These are phyloP conservation scores for Eupithecia exiguata DNA, from an alignment of 2,888 invertebrate genomes.

Conservation along the genomic window DNA sequence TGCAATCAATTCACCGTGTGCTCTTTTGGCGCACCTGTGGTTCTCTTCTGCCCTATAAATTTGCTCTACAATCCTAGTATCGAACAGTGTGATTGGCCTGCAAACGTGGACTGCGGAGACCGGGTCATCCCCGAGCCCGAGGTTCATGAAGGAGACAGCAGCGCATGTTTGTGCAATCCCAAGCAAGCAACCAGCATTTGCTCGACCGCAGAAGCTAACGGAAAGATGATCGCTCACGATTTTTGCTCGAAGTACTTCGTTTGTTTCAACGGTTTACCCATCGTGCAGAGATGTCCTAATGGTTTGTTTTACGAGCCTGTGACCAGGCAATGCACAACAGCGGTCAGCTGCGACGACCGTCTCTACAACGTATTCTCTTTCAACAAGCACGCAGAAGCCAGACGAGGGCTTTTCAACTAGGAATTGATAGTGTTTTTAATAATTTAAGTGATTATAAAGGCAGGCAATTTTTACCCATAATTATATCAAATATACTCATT, in stretches of 20 bases:
- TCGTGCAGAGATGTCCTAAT: constrained; percentile 47
- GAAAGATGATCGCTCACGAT: constrained; percentile 56
- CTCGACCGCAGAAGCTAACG: constrained; percentile 46
- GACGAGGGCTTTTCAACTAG: constrained; percentile 31
- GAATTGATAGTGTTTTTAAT: not conserved
- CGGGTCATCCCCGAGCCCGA: constrained; percentile 34
- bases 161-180: constrained; percentile 41
- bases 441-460: constrained; percentile 10
- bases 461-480: constrained; percentile 1
- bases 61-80: constrained; percentile 78
- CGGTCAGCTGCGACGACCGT: constrained; percentile 57
- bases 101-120: constrained; percentile 81
- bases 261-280: constrained; percentile 51
- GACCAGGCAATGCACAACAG: constrained; percentile 50
- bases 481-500: not conserved
- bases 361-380: constrained; percentile 33
- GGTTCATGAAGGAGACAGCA: constrained; percentile 21
- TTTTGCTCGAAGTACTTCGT: constrained; percentile 58
- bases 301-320: constrained; percentile 53
- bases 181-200: constrained; percentile 48
- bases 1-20: constrained; percentile 74
- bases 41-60: constrained; percentile 79
- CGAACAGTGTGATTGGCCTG: constrained; percentile 81
- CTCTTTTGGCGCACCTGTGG: constrained; percentile 81
- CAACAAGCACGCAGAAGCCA: constrained; percentile 50